phyloP scores from a whole-genome alignment of 2,888 invertebrate species.

The Ptychoptera contaminata region DNA sequence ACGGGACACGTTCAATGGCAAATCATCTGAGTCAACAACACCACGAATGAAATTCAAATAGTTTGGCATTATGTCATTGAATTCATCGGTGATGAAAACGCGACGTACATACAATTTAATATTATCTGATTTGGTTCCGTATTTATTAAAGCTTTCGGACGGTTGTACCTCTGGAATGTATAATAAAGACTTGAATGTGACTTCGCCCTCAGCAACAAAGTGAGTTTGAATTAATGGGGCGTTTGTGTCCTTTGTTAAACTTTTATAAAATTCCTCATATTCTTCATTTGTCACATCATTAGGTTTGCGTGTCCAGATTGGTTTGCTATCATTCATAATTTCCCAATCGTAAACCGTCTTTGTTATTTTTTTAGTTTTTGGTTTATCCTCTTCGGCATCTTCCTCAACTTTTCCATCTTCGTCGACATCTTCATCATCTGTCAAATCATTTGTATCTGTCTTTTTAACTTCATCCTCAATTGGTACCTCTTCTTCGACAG shows the following conservation, averaged over 20 bases:
- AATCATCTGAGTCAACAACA: slow-evolving; percentile 96
- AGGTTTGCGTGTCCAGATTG: slow-evolving; percentile 94
- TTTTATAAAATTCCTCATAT: slow-evolving; percentile 91
- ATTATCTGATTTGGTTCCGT: slow-evolving; percentile 86
- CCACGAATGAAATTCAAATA: slow-evolving; percentile 92
- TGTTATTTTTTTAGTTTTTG: slow-evolving; percentile 75
- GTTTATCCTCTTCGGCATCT: slow-evolving; percentile 50
- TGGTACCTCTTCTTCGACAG: slow-evolving; percentile 59
- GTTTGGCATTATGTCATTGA: slow-evolving; percentile 98
- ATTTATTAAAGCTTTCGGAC: slow-evolving; percentile 85
- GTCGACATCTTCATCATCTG: slow-evolving; percentile 38
- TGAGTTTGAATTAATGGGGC: slow-evolving; percentile 73
- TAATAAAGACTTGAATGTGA: slow-evolving; percentile 92
- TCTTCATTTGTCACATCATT: slow-evolving; percentile 72
- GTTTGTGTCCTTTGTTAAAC: slow-evolving; percentile 75
- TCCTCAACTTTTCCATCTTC: slow-evolving; percentile 49
- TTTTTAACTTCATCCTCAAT: slow-evolving; percentile 38
- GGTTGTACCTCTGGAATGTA: slow-evolving; percentile 88
- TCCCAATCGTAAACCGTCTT: slow-evolving; percentile 99
- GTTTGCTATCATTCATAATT: slow-evolving; percentile 90
- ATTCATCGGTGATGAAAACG: slow-evolving; percentile 99
- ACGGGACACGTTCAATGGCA: slow-evolving; percentile 94
- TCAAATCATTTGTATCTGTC: slow-evolving; percentile 22
- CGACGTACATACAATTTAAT: slow-evolving; percentile 94
- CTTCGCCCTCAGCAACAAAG: slow-evolving; percentile 98